Evolutionary conservation across 2,113 vertebrate species (phyloP).

Genomic region (Gallinago media): DNA sequence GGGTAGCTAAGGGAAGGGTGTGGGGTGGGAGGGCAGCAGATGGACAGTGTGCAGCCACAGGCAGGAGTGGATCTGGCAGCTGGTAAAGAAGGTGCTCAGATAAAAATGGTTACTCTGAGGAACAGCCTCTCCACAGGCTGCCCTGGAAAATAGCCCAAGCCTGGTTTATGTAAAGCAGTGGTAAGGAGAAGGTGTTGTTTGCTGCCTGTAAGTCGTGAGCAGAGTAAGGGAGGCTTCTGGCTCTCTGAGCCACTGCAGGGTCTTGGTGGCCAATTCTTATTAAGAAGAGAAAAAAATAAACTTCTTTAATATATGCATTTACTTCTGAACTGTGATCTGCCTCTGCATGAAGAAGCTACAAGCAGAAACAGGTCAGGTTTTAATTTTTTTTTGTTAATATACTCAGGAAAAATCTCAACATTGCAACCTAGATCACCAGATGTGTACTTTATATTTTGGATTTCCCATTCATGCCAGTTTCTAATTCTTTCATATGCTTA

Average conservation of each 20-base stretch:
- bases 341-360: not conserved
- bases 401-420: not conserved
- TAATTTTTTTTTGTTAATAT: not conserved
- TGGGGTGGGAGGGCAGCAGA: not conserved
- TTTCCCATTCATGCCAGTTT: rapidly evolving
- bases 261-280: not conserved
- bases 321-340: not conserved
- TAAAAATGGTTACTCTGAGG: not conserved
- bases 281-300: not conserved
- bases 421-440: not conserved
- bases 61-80: not conserved
- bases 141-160: not conserved
- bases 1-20: not conserved
- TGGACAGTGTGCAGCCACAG: rapidly evolving
- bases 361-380: not conserved
- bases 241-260: not conserved
- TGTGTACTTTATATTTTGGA: not conserved
- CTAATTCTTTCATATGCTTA: not conserved
- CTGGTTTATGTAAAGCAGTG: rapidly evolving
- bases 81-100: not conserved
- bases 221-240: not conserved
- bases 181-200: not conserved
- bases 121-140: not conserved
- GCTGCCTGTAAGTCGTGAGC: not conserved
- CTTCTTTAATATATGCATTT: not conserved